Evolutionary conservation across 2,113 vertebrate species (phyloP), one percentile per base, ranked within the genome.

Genomic region (Neogobius melanostomus): DNA sequence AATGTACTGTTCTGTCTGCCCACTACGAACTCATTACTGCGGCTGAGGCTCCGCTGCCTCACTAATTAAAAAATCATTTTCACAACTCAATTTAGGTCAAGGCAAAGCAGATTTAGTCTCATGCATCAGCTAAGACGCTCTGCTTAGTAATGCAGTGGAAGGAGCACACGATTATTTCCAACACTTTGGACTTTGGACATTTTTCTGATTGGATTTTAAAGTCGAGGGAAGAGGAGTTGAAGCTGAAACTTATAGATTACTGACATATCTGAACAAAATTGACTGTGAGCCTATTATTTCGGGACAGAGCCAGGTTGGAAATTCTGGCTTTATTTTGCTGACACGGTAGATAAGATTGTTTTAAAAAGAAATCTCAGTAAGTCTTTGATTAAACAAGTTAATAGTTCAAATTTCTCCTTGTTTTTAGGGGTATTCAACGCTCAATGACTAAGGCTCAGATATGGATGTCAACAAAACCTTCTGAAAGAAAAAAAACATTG

Each of bases 91-190:
- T 64, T 64, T 64, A 45, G 62, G 62, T 46, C 44, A 48, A 46
- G 62, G 46, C 16, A 48, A 64, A 47, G 46, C 62, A 64, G 62
- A 48, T 64, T 64, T 64, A 64, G 47, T 48, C 46, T 46, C n/a
- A 21, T 47, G 44, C 9, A 1, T 46, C 62, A 64, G 62, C 16
- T 16, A 48, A 64, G 46, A 11, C 44, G 28, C 28, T 47, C n/a
- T 21, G 45, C 44, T 64, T 46, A 63, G 44, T 43, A 44, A 16
- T 15, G 4, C 61, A 47, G n/a, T 4, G 44, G 15, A 7, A 42
- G 57, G 49, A 36, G 4, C 16, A 1, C 42, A 8, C n/a, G 15
- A 61, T 42, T 8, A 11, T 42, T 17, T 16, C 10, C 43, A 12
- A 36, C 7, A 14, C 3, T 11, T 7, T 46, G 7, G 36, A 43